Base-by-base conservation (phyloP, 2,113 vertebrate genomes). In the Ophthalmolycus amberensis region DNA sequence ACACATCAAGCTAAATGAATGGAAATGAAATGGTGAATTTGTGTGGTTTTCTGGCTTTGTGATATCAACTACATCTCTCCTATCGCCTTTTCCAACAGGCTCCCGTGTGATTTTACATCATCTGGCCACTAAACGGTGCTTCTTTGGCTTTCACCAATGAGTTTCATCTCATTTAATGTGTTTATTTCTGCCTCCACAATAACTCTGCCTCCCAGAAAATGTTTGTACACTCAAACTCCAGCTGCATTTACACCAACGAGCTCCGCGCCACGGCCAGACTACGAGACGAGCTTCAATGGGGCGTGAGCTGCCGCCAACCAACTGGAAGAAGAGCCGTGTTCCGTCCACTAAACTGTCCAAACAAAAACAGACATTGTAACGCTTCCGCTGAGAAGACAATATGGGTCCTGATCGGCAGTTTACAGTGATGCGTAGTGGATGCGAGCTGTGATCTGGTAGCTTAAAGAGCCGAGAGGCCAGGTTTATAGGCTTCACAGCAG, bases 101-200 rank as follows among this genome's bases (percentile, higher is more conserved):
- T 38, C 42, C 32, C 29, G 40, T 72, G 44, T 63, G 32, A 54
- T 34, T 58, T 52, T 38, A 52, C 4, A 40, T 46, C 3, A 70
- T 52, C 58, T 66, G 25, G 11, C 66, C 56, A 54, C 10, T 50
- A 56, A 73, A n/a, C 38, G 34, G 7, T n/a, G 2, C 27, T 16
- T 48, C 64, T 79, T 73, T 77, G 58, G 40, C 29, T 64, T 54
- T 58, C 65, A 18, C 78, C 72, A 44, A 34, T 79, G 80, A 86
- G 64, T 62, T 68, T 34, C 40, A 64, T 22, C 27, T 78, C n/a
- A 79, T 70, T 62, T 81, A 85, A 90, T 78, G 40, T 73, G 67
- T 86, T 91, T 88, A 83, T 76, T 83, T 90, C 74, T 83, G 71
- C 80, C 44, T 64, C 46, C 48, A n/a, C 42, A 83, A 77, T 68